Evolutionary conservation across 2,888 invertebrate genomes (phyloP).

Genomic region (Hypsopygia costalis): DNA sequence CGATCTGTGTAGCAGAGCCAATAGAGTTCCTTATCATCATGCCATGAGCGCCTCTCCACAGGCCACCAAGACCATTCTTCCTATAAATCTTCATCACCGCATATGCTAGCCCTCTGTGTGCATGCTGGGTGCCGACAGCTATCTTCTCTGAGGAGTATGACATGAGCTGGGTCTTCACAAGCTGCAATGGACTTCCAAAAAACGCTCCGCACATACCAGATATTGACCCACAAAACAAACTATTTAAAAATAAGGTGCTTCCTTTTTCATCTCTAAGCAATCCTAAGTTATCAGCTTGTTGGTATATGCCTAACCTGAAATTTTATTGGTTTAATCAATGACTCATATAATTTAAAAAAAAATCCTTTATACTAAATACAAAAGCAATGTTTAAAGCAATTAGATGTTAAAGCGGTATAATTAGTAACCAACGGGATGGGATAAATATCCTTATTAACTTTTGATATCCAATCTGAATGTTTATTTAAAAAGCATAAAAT

Average conservation of each 20-base stretch:
- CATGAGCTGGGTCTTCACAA: slow-evolving; percentile 94
- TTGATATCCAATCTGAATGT: too few species aligned
- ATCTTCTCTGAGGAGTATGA: slow-evolving; percentile 87
- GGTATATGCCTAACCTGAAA: slow-evolving; percentile 87
- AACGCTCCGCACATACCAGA: slow-evolving; percentile 89
- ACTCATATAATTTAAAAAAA: too few species aligned
- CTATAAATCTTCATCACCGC: slow-evolving; percentile 83
- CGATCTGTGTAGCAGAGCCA: slow-evolving; percentile 92
- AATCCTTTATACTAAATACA: too few species aligned
- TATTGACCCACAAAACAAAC: slow-evolving; percentile 86
- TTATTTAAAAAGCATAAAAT: too few species aligned
- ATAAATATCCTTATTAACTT: too few species aligned
- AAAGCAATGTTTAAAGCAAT: too few species aligned
- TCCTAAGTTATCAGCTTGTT: slow-evolving; percentile 85
- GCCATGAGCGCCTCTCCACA: slow-evolving; percentile 89
- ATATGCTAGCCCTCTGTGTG: slow-evolving; percentile 83
- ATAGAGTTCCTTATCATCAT: slow-evolving; percentile 88
- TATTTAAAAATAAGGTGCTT: slow-evolving; percentile 83
- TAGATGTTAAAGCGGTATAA: too few species aligned
- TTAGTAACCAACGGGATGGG: too few species aligned
- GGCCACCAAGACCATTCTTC: slow-evolving; percentile 74
- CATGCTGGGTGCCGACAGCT: slow-evolving; percentile 94
- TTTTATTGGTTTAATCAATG: too few species aligned
- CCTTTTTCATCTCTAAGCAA: slow-evolving; percentile 82
- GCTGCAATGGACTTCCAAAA: slow-evolving; percentile 91